These are phyloP conservation scores for Apis cerana DNA, from an alignment of 1,140 invertebrate genomes.

Conservation along the genomic window DNA sequence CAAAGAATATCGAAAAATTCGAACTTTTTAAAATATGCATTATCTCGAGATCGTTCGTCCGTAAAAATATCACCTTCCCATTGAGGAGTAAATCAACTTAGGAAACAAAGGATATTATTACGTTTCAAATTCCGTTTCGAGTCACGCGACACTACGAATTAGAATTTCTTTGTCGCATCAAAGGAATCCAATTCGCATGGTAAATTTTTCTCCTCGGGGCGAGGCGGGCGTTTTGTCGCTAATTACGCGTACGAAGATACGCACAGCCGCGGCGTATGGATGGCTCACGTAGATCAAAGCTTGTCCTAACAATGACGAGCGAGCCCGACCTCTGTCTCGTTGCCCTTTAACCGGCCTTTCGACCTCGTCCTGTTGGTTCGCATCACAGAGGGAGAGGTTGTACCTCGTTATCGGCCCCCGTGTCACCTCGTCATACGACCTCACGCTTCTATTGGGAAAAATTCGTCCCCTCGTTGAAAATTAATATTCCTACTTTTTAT, in stretches of 20 bases:
- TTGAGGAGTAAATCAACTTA: no score
- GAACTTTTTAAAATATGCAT: no score
- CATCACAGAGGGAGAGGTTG: background rate
- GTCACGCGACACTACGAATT: background rate
- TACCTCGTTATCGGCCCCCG: constrained; percentile 46
- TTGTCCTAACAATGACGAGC: constrained; percentile 55
- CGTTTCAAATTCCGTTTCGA: background rate
- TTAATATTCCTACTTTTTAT: background rate
- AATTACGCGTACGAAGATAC: constrained; percentile 48
- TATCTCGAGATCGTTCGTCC: no score
- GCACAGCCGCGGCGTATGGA: constrained; percentile 28
- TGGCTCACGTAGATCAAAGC: constrained; percentile 62
- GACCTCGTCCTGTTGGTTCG: constrained; percentile 36
- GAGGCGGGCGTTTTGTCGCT: constrained; percentile 25
- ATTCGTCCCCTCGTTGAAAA: background rate
- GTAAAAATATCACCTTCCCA: no score
- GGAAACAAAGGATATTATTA: background rate
- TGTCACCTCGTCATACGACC: background rate
- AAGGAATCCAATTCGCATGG: constrained; percentile 4
- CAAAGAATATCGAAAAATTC: no score
- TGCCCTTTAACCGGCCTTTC: constrained; percentile 58
- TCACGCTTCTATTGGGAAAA: background rate
- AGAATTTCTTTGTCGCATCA: constrained; percentile 1
- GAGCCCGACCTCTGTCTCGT: constrained; percentile 28
- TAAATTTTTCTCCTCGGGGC: constrained; percentile 28